phyloP scores from a whole-genome alignment of 2,797 vertebrate species.

The Euphonia xanthogaster region DNA sequence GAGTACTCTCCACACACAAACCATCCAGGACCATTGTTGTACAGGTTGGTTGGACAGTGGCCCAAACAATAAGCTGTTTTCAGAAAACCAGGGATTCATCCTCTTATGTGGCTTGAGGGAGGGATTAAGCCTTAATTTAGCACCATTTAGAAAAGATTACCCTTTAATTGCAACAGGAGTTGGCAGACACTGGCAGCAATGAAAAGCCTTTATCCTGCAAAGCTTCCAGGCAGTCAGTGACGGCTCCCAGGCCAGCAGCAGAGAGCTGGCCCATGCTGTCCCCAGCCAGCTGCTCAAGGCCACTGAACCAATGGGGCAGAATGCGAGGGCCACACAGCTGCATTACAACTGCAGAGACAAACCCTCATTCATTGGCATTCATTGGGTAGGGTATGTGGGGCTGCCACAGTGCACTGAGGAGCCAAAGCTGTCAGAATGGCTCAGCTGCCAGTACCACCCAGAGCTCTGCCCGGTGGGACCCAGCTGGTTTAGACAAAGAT shows the following conservation, averaged over 20 bases:
- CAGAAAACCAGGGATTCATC: conserved; percentile 74
- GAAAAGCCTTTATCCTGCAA: conserved; percentile 53
- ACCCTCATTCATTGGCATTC: neutral
- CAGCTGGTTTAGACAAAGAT: neutral
- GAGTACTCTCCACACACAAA: neutral
- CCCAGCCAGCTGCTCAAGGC: neutral
- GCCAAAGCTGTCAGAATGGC: neutral
- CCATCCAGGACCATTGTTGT: conserved; percentile 11
- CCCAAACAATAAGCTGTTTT: conserved; percentile 77
- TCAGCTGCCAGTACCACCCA: neutral
- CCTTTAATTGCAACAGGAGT: conserved; percentile 71
- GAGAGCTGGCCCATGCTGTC: neutral
- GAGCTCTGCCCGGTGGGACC: rapidly evolving
- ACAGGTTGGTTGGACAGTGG: conserved; percentile 27
- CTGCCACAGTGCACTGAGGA: neutral
- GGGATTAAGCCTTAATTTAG: conserved; percentile 82
- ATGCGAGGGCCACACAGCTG: neutral
- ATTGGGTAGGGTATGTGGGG: neutral
- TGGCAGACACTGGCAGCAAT: conserved; percentile 54
- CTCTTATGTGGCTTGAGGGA: conserved; percentile 69
- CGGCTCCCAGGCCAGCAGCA: neutral
- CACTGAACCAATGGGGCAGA: rapidly evolving
- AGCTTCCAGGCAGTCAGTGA: neutral
- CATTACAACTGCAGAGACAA: conserved; percentile 40
- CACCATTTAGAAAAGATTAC: conserved; percentile 80